Conservation (phyloP, 1,140 invertebrate species). For the Eriocheir sinensis region DNA sequence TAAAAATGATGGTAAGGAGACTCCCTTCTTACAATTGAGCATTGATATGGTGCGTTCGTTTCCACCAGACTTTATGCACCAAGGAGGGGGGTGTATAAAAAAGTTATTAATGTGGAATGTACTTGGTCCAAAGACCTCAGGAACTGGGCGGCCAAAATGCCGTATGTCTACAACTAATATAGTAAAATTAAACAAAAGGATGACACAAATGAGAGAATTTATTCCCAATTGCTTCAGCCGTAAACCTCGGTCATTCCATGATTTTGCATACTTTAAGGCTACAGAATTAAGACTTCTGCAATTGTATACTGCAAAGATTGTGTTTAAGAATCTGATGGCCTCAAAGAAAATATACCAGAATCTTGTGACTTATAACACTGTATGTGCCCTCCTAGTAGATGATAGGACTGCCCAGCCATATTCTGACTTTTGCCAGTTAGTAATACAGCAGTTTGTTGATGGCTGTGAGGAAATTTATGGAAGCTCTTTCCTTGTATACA, state of each 20-base stretch:
- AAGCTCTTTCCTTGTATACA: neutral
- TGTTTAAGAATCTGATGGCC: conserved; percentile 48
- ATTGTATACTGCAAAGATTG: conserved; percentile 44
- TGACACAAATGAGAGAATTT: conserved; percentile 28
- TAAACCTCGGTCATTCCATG: conserved; percentile 31
- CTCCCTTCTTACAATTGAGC: neutral
- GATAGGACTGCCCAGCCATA: conserved; percentile 39
- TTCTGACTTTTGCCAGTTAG: conserved; percentile 3
- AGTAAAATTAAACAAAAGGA: neutral
- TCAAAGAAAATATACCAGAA: neutral
- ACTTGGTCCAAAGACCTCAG: neutral
- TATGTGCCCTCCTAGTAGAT: conserved; percentile 35
- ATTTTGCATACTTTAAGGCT: conserved; percentile 42
- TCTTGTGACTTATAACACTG: conserved; percentile 41
- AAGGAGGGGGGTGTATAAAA: conserved; percentile 18
- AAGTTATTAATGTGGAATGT: conserved; percentile 25
- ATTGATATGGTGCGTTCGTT: neutral
- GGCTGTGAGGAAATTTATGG: conserved; percentile 45
- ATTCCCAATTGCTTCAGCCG: conserved; percentile 54
- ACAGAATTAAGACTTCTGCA: neutral
- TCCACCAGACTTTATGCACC: conserved; percentile 30
- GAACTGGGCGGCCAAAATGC: neutral
- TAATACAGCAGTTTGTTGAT: conserved; percentile 33
- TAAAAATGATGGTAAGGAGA: neutral
- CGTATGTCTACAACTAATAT: neutral